A percentile compares a stretch with the other conserved stretches of the same genome.
Evolutionary conservation across 1,140 invertebrate genomes (phyloP).

Genomic region (Gryllus bimaculatus): DNA sequence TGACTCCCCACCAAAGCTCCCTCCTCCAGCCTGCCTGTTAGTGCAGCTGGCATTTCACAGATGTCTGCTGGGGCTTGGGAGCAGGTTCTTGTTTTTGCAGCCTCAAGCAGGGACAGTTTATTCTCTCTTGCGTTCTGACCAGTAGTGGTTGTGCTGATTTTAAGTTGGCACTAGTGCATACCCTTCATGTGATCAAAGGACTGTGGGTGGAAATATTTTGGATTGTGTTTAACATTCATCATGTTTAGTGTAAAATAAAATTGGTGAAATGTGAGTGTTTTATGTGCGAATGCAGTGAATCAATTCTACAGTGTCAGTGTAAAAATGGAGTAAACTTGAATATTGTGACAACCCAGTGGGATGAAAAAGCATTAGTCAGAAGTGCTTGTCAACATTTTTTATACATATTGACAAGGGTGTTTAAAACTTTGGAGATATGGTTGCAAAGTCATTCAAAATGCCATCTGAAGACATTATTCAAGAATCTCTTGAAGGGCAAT

Average conservation of each 20-base stretch:
- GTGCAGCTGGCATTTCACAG: not conserved
- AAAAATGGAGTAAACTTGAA: too few species aligned
- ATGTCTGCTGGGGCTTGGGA: not conserved
- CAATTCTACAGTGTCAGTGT: too few species aligned
- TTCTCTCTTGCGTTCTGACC: not conserved
- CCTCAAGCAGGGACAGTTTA: not conserved
- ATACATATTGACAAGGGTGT: not conserved
- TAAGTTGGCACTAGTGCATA: too few species aligned
- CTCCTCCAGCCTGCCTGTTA: not conserved
- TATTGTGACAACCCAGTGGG: too few species aligned
- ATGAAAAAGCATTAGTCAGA: too few species aligned
- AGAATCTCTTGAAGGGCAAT: not conserved
- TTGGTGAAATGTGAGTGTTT: too few species aligned
- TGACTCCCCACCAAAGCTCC: not conserved
- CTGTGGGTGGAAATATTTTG: too few species aligned
- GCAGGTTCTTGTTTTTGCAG: not conserved
- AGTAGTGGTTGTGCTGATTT: not conserved
- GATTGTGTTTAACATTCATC: too few species aligned
- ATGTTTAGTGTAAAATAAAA: too few species aligned
- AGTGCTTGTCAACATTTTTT: too few species aligned
- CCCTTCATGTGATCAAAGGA: too few species aligned
- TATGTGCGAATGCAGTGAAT: too few species aligned
- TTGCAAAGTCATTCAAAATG: conserved; percentile 9
- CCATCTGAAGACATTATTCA: conserved; percentile 6
- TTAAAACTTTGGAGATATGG: not conserved